These are phyloP conservation scores for Hippocampus abdominalis DNA, from an alignment of 2,113 vertebrate genomes.

Conservation along the genomic window DNA sequence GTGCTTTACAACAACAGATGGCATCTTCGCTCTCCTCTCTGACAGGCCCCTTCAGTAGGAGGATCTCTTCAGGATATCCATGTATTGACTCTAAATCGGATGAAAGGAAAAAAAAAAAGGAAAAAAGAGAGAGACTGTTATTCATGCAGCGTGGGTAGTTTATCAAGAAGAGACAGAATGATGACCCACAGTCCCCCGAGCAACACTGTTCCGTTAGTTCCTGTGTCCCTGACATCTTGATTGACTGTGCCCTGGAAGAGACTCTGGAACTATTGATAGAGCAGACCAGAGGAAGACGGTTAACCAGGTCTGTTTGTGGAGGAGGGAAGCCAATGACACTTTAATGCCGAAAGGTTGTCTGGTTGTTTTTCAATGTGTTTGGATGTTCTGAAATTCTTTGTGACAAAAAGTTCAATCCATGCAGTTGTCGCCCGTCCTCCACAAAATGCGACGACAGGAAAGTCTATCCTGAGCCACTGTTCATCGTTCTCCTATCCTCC, in stretches of 20 bases:
- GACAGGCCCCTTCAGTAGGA: slow-evolving; percentile 30
- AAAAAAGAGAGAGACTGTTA: slow-evolving; percentile 31
- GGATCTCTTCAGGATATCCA: slow-evolving; percentile 33
- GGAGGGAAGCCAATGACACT: slow-evolving; percentile 7
- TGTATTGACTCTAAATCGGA: slow-evolving; percentile 47
- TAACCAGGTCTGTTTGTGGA: slow-evolving; percentile 12
- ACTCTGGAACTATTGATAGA: slow-evolving; percentile 27
- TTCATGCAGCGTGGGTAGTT: slow-evolving; percentile 49
- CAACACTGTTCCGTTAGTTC: slow-evolving; percentile 44
- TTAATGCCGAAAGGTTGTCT: slow-evolving; percentile 2
- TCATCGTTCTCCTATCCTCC: background rate
- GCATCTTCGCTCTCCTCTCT: slow-evolving; percentile 27
- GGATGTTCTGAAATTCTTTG: background rate
- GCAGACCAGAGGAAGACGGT: slow-evolving; percentile 4
- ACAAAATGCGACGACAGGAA: background rate
- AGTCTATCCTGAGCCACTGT: background rate
- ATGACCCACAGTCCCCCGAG: slow-evolving; percentile 42
- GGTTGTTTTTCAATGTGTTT: background rate
- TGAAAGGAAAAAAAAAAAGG: slow-evolving; percentile 14
- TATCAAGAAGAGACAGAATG: slow-evolving; percentile 47
- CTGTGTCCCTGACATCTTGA: slow-evolving; percentile 34
- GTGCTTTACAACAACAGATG: slow-evolving; percentile 38
- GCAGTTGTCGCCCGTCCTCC: background rate
- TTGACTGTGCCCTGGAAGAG: slow-evolving; percentile 23
- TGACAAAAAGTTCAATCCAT: background rate